Percentiles rank a stretch among this genome's conserved stretches.
phyloP scores from a whole-genome alignment of 2,888 invertebrate species.

The Metellina segmentata region DNA sequence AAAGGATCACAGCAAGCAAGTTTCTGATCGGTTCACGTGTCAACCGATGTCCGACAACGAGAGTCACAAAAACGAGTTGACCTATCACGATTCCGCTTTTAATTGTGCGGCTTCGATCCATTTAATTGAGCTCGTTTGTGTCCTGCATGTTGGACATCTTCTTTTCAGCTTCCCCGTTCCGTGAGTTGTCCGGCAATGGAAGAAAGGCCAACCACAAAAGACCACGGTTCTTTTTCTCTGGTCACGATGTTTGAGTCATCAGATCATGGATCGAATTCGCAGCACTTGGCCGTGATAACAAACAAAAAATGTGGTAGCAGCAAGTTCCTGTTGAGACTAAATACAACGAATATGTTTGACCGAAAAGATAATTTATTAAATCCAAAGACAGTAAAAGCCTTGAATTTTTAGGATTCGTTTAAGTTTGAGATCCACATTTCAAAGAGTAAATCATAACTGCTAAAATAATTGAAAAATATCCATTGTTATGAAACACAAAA shows the following conservation, averaged over 20 bases:
- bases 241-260: not conserved
- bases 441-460: too few relatives aligned
- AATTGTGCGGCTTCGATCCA: slow-evolving; percentile 36
- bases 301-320: not conserved
- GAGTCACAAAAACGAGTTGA: not conserved
- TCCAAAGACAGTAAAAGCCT: not conserved
- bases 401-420: too few relatives aligned
- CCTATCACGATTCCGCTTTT: slow-evolving; percentile 40
- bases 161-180: not conserved
- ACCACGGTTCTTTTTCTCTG: not conserved
- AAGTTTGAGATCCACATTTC: too few relatives aligned
- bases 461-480: too few relatives aligned
- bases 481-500: too few relatives aligned
- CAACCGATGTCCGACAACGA: too few relatives aligned
- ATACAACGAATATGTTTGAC: not conserved
- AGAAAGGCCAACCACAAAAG: not conserved
- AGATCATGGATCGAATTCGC: not conserved
- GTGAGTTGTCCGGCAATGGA: not conserved
- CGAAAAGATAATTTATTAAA: not conserved
- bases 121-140: slow-evolving; percentile 36
- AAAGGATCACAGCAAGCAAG: too few relatives aligned
- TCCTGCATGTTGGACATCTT: not conserved
- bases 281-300: not conserved
- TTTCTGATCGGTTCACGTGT: too few relatives aligned
- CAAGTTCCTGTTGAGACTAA: not conserved